phyloP scores from a whole-genome alignment of 2,113 vertebrate genomes.

The Psophia crepitans region DNA sequence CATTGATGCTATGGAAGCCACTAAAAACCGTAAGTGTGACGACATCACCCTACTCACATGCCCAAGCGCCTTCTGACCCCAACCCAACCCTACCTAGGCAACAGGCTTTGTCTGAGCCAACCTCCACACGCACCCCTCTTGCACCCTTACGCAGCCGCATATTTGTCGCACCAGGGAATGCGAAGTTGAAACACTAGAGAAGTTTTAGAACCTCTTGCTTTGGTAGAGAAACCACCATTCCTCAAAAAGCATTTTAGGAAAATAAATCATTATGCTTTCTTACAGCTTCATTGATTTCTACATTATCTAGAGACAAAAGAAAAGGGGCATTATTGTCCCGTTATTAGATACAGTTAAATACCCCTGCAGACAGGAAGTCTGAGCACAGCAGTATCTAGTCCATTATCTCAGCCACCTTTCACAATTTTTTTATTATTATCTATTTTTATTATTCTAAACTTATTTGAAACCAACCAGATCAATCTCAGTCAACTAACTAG shows the following conservation, averaged over 20 bases:
- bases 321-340: constrained; percentile 31
- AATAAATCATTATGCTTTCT: not conserved
- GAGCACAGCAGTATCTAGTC: not conserved
- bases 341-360: constrained; percentile 22
- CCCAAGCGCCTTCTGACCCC: not conserved
- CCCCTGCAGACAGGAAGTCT: constrained; percentile 33
- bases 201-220: not conserved
- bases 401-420: constrained; percentile 28
- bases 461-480: not conserved
- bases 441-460: constrained; percentile 3
- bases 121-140: not conserved
- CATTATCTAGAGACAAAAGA: constrained; percentile 33
- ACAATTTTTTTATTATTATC: not conserved
- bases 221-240: not conserved
- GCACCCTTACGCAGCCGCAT: not conserved
- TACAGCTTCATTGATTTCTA: constrained; percentile 36
- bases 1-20: not conserved
- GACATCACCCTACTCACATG: not conserved
- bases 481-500: not conserved
- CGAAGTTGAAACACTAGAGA: not conserved
- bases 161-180: accelerated
- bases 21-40: not conserved
- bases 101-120: not conserved
- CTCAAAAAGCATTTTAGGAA: not conserved
- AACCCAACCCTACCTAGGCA: not conserved